Percentiles rank a stretch among this genome's conserved stretches.
phyloP scores from a whole-genome alignment of 2,888 invertebrate species.

The Drosophila merina region DNA sequence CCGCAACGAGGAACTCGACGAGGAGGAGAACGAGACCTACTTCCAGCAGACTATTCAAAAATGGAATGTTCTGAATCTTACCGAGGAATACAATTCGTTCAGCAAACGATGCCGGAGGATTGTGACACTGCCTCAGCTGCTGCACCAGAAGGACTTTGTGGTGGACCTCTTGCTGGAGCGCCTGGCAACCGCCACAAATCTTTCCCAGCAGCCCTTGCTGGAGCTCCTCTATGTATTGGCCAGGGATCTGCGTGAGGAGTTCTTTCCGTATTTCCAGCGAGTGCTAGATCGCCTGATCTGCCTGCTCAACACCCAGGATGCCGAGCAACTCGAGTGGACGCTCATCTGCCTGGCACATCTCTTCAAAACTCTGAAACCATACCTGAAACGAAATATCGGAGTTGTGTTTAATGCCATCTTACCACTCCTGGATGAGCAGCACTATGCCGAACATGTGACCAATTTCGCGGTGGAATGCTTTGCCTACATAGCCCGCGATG shows the following conservation, averaged over 20 bases:
- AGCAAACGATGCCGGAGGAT: conserved; percentile 90
- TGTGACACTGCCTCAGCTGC: conserved; percentile 92
- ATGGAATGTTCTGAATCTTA: conserved; percentile 95
- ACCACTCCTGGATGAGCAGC: conserved; percentile 90
- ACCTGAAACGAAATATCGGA: conserved; percentile 91
- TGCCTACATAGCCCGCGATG: conserved; percentile 96
- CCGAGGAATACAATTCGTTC: conserved; percentile 91
- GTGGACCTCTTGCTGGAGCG: conserved; percentile 89
- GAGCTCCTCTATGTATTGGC: conserved; percentile 94
- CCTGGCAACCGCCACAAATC: conserved; percentile 88
- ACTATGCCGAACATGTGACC: conserved; percentile 91
- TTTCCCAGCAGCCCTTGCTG: conserved; percentile 91
- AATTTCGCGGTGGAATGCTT: conserved; percentile 98
- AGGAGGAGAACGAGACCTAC: conserved; percentile 88
- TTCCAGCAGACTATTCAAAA: conserved; percentile 93
- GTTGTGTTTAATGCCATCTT: conserved; percentile 89
- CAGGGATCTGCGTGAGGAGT: conserved; percentile 94
- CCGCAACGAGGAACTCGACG: conserved; percentile 88
- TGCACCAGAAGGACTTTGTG: conserved; percentile 92
- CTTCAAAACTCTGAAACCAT: conserved; percentile 94
- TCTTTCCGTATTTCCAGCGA: conserved; percentile 92
- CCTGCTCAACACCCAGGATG: conserved; percentile 90
- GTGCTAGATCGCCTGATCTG: conserved; percentile 90
- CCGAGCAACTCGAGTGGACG: conserved; percentile 93
- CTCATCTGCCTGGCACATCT: conserved; percentile 94